Evolutionary conservation across 2,888 invertebrate species (phyloP).

Genomic region (Isotomurus palustris): DNA sequence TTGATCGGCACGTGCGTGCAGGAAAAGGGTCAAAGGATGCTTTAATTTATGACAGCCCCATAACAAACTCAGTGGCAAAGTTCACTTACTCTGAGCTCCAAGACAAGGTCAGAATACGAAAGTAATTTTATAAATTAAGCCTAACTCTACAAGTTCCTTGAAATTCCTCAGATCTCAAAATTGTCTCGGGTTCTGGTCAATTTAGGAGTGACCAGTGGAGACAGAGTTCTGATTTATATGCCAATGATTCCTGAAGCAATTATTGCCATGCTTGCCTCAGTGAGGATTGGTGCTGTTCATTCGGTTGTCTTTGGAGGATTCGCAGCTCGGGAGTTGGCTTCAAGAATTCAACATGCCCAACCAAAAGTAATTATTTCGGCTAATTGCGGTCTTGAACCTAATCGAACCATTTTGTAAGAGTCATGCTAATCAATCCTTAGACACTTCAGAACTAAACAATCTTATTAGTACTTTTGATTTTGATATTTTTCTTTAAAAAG

Average conservation of each 20-base stretch:
- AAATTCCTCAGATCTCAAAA: conserved; percentile 58
- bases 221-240: conserved; percentile 94
- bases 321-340: conserved; percentile 78
- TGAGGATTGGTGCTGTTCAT: conserved; percentile 86
- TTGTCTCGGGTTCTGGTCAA: conserved; percentile 72
- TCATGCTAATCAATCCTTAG: too few species aligned
- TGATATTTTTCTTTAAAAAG: conserved; percentile 49
- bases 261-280: conserved; percentile 89
- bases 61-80: conserved; percentile 69
- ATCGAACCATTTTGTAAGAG: conserved; percentile 66
- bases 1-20: conserved; percentile 79
- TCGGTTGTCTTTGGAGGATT: conserved; percentile 89
- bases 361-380: conserved; percentile 85
- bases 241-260: conserved; percentile 94
- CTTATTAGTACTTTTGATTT: too few species aligned
- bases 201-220: conserved; percentile 78
- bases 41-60: conserved; percentile 84
- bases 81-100: conserved; percentile 68
- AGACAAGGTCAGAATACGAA: conserved; percentile 31
- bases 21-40: conserved; percentile 76
- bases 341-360: conserved; percentile 79
- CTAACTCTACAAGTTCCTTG: background rate
- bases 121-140: background rate
- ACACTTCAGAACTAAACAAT: too few species aligned
- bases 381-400: conserved; percentile 86